Evolutionary conservation across 2,888 invertebrate genomes (phyloP), one percentile per base, ranked within the genome.

Genomic region (Yponomeuta malinellus): DNA sequence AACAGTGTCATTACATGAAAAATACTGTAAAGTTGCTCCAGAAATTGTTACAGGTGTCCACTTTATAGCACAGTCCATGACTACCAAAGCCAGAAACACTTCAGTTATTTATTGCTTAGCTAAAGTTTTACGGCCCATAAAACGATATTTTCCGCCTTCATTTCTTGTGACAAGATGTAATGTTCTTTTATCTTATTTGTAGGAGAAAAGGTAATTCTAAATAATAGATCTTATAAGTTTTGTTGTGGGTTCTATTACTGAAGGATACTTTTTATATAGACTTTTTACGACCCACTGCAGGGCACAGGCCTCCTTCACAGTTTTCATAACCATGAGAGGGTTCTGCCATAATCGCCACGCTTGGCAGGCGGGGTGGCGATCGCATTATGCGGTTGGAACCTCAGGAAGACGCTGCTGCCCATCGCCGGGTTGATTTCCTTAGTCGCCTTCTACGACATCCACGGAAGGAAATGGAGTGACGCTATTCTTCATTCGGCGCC

Each of bases 121-220:
- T 78, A 78, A 79, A 78, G 77, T 78, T 86, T 86, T 83, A 85
- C 79, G 80, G 77, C 73, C 80, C 80, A 84, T 86, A 78, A 81
- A 78, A 75, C 75, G 74, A 72, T 74, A 75, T 76, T 78, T 78
- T 73, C 74, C 71, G 72, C 75, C 74, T 80, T 80, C 77, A 79
- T 81, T 81, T 80, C 78, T 75, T 71, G 76, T 74, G 75, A 78
- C 78, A 75, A 78, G 77, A 68, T 68, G 72, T 72, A 73, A 73
- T 73, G 74, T 72, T 71, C 73, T 73, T 72, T 73, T 75, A 76
- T 76, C 76, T 76, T 75, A 76, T 75, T 74, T 15, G 15, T 15
- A 15, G 52, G 52, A 59, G 43, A 43, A 43, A 43, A 59, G 52
- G 52, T 52, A 52, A 52, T 15, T 59, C 15, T 12, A 5, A 59